These are phyloP conservation scores for Podabrus alpinus DNA, from an alignment of 2,888 invertebrate genomes.

Conservation along the genomic window DNA sequence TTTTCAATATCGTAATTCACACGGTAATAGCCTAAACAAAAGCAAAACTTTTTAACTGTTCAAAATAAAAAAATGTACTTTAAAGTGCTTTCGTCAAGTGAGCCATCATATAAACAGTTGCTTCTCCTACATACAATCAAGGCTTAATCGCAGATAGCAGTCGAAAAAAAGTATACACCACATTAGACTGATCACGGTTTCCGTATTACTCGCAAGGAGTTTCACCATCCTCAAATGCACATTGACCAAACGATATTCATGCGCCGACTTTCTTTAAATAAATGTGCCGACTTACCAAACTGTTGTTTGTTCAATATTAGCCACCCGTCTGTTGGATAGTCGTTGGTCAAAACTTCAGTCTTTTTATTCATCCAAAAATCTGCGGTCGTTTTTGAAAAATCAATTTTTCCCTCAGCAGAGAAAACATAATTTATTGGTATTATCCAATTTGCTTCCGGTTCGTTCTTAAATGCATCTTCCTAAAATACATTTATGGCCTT, in stretches of 20 bases:
- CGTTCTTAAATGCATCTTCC: neutral
- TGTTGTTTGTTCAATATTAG: conserved; percentile 50
- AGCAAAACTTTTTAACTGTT: neutral
- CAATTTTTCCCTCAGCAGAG: neutral
- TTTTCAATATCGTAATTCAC: conserved; percentile 72
- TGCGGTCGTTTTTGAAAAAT: conserved; percentile 14
- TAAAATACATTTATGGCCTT: neutral
- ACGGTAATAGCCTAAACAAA: conserved; percentile 64
- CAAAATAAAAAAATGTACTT: no score
- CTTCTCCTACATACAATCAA: no score
- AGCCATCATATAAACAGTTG: no score
- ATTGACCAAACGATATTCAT: no score
- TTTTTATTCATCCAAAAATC: conserved; percentile 28
- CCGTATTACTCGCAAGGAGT: no score
- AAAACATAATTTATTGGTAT: conserved; percentile 17
- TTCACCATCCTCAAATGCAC: no score
- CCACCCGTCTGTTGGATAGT: conserved; percentile 24
- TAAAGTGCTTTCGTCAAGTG: no score
- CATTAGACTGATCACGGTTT: no score
- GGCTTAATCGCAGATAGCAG: no score
- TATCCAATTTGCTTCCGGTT: conserved; percentile 1
- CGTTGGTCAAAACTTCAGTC: neutral
- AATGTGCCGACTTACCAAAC: conserved; percentile 1
- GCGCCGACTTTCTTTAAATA: no score
- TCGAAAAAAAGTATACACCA: no score